A percentile compares a stretch with the other conserved stretches of the same genome.
These are phyloP conservation scores for Xerus rutilus DNA, from an alignment of 2,797 vertebrate genomes.

Conservation along the genomic window DNA sequence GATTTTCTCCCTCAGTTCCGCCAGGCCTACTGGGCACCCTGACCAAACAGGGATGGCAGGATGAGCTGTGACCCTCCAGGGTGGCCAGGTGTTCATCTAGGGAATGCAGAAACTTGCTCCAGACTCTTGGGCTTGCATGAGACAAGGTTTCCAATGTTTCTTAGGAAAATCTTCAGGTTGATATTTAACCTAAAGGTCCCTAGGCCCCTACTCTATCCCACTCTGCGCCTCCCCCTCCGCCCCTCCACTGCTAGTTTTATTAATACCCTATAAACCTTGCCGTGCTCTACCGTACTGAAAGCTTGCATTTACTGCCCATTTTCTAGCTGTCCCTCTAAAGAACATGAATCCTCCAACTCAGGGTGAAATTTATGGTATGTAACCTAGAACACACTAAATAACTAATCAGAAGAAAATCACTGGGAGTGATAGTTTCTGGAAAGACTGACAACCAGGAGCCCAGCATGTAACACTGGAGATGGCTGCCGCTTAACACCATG, in stretches of 20 bases:
- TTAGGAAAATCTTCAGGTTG: slow-evolving; percentile 38
- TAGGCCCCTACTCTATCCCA: neutral
- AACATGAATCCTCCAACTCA: neutral
- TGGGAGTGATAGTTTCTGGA: neutral
- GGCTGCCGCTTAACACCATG: rapidly evolving
- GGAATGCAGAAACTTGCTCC: neutral
- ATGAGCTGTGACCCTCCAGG: neutral
- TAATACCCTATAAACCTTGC: neutral
- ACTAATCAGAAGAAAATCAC: slow-evolving; percentile 44
- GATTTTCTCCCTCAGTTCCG: neutral
- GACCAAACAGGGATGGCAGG: neutral
- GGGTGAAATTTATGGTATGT: neutral
- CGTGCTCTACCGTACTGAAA: neutral
- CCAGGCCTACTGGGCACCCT: neutral
- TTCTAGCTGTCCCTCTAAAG: slow-evolving; percentile 23
- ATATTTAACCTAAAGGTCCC: slow-evolving; percentile 54
- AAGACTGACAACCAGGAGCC: neutral
- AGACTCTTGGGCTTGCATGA: neutral
- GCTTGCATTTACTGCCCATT: slow-evolving; percentile 28
- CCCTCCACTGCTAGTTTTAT: neutral
- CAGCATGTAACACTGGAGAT: neutral
- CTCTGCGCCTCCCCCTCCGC: neutral
- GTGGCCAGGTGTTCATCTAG: neutral
- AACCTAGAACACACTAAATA: slow-evolving; percentile 41
- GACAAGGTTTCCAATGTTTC: neutral